Evolutionary conservation across 2,888 invertebrate genomes (phyloP), one percentile per base, ranked within the genome.

Genomic region (Alloplasta piceator): DNA sequence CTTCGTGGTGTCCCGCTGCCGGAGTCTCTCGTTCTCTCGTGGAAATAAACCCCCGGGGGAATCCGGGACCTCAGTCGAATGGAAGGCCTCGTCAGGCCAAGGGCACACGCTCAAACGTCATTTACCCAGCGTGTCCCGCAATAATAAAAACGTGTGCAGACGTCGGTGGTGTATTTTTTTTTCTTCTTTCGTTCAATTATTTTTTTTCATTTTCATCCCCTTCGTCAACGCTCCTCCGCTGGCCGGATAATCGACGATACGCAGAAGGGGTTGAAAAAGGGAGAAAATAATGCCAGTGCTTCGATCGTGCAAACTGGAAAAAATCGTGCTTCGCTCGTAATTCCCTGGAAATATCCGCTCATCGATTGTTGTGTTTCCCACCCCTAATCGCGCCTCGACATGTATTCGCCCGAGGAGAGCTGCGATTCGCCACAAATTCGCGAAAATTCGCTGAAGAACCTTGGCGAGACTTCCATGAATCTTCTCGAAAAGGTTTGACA

Each of bases 401-500:
- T 66, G 64, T 77, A 63, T 58, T 48, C 78, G n/a, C 38, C 67
- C 39, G 83, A 82, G 36, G 63, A 71, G 50, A 73, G 68, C 26
- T 78, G 63, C 71, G 70, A 82, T 39, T 72, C 74, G 10, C 64
- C 80, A 43, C 52, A 78, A 36, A 77, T 74, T 48, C 73, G 43
- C 7, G 71, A 75, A 7, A 60, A 60, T 52, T 12, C 63, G 39
- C 16, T 70, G 78, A 86, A 82, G 80, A 85, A 82, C 68, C 64
- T 74, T 12, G 86, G 81, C 7, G 87, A 87, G 48, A 66, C 83
- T 10, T 83, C 85, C 14, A 58, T 80, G 70, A 84, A 84, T 81
- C 80, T 87, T 50, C 78, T 88, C 7, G 85, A 85, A 58, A 87
- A 88, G 87, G 88, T 88, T 80, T 55, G 82, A 80, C 70, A 16